These are phyloP conservation scores for Nothocercus julius DNA, from an alignment of 2,113 vertebrate genomes.

Conservation along the genomic window DNA sequence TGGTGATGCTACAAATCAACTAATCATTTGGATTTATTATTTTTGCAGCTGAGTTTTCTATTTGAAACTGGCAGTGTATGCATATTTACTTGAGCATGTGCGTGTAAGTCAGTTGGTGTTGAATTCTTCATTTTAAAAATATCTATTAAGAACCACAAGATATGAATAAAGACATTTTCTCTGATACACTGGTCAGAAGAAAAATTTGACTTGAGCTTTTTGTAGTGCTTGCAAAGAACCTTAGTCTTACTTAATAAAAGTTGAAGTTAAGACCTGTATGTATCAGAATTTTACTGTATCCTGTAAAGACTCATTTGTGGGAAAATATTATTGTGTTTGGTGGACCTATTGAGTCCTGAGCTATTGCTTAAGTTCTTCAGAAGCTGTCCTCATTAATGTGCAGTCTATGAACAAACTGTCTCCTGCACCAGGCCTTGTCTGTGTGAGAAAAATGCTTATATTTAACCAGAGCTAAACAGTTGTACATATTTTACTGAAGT, in stretches of 20 bases:
- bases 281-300: not conserved
- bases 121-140: slow-evolving; percentile 2
- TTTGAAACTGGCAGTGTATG: not conserved
- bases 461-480: not conserved
- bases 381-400: not conserved
- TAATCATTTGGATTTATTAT: not conserved
- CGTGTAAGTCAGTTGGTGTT: not conserved
- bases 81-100: not conserved
- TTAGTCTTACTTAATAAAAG: not conserved
- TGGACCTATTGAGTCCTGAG: not conserved
- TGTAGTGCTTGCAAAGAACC: not conserved
- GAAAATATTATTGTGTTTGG: not conserved
- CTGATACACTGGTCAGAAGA: not conserved
- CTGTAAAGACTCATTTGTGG: not conserved
- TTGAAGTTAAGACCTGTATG: not conserved
- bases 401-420: not conserved
- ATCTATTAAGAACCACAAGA: not conserved
- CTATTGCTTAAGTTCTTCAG: slow-evolving; percentile 12
- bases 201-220: not conserved
- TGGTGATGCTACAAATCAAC: not conserved
- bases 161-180: not conserved
- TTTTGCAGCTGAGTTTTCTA: not conserved
- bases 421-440: not conserved
- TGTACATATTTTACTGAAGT: not conserved
- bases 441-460: slow-evolving; percentile 7